phyloP scores from a whole-genome alignment of 2,113 vertebrate genomes.

The Rhinolophus ferrumequinum region DNA sequence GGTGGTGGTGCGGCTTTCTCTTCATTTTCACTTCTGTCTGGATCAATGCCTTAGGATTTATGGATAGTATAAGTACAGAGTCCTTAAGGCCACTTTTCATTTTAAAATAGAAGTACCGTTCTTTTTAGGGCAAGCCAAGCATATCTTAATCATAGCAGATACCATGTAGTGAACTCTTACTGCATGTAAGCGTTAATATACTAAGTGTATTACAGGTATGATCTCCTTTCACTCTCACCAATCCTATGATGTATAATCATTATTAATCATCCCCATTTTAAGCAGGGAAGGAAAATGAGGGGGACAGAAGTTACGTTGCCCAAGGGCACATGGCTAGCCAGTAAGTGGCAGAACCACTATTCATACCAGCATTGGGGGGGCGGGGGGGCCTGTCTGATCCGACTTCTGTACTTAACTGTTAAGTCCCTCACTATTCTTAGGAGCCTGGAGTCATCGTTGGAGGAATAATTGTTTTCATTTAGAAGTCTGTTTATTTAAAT shows the following conservation, averaged over 20 bases:
- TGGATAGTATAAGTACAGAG: not conserved
- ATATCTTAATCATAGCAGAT: slow-evolving; percentile 1
- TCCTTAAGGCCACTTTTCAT: slow-evolving; percentile 39
- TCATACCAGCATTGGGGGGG: not conserved
- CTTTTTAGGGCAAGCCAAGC: slow-evolving; percentile 36
- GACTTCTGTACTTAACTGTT: not conserved
- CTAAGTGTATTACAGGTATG: not conserved
- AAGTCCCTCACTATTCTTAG: not conserved
- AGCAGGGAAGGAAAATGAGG: not conserved
- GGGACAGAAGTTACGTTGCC: not conserved
- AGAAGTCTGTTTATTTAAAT: not conserved
- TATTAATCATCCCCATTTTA: slow-evolving; percentile 39
- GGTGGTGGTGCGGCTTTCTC: not conserved
- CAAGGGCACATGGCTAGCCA: not conserved
- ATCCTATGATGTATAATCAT: not conserved
- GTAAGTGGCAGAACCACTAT: slow-evolving; percentile 7
- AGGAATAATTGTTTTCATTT: not conserved
- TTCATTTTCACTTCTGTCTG: not conserved
- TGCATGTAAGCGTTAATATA: not conserved
- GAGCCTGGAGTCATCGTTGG: not conserved
- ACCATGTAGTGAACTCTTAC: not conserved
- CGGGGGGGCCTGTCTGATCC: not conserved
- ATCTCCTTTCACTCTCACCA: slow-evolving; percentile 11
- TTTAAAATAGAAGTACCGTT: not conserved
- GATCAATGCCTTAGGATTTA: not conserved